These are phyloP conservation scores for Engystomops pustulosus DNA, from an alignment of 2,113 vertebrate species.

Conservation along the genomic window DNA sequence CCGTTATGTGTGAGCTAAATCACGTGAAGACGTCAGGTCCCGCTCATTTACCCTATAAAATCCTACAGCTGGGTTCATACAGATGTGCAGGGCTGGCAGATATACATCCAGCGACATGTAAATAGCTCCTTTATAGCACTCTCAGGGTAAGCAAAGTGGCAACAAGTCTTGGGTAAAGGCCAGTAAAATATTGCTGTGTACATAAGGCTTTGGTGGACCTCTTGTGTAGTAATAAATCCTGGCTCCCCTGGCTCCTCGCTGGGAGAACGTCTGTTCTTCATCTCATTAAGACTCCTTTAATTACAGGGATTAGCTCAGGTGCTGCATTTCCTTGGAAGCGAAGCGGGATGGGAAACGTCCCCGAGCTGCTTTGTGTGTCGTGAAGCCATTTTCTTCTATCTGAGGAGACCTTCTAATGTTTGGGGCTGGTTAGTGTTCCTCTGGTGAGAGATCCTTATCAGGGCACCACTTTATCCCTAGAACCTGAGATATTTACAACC, in stretches of 20 bases:
- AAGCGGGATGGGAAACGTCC: slow-evolving; percentile 22
- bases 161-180: slow-evolving; percentile 20
- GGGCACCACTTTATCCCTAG: slow-evolving; percentile 50
- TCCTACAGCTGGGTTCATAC: neutral
- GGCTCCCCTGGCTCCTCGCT: neutral
- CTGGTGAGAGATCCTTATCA: slow-evolving; percentile 64
- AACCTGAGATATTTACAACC: slow-evolving; percentile 66
- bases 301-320: slow-evolving; percentile 52
- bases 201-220: neutral
- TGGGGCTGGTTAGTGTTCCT: slow-evolving; percentile 56
- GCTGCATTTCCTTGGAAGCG: slow-evolving; percentile 28
- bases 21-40: neutral
- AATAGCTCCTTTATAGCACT: slow-evolving; percentile 16
- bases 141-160: slow-evolving; percentile 16
- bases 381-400: no score
- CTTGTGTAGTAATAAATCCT: neutral
- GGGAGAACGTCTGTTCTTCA: slow-evolving; percentile 15
- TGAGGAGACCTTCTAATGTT: slow-evolving; percentile 49
- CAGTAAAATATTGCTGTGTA: slow-evolving; percentile 38
- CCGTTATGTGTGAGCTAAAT: neutral
- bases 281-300: neutral
- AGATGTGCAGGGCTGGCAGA: neutral
- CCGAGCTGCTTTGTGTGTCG: neutral
- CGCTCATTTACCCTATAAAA: neutral
- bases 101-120: neutral